phyloP scores from a whole-genome alignment of 2,888 invertebrate species.

The Tipula vernalis region DNA sequence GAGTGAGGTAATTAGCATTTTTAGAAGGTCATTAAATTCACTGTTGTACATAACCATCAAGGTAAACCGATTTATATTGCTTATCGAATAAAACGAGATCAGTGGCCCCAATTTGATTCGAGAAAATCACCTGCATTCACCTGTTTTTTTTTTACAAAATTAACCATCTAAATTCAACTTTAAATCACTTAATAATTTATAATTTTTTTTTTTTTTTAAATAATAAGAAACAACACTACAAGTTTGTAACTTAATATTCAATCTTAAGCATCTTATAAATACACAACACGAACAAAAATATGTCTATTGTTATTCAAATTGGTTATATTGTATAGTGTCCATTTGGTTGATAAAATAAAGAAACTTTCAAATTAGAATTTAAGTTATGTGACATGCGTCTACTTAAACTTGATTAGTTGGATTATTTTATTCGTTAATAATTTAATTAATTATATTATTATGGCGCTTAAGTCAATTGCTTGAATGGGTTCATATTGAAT shows the following conservation, averaged over 20 bases:
- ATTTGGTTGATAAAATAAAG: background rate
- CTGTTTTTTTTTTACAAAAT: background rate
- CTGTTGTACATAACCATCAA: too few species aligned
- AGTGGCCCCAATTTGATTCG: background rate
- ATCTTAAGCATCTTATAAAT: background rate
- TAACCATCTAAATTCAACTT: too few species aligned
- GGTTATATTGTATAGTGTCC: background rate
- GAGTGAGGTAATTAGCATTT: background rate
- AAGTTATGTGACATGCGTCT: background rate
- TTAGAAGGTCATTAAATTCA: background rate
- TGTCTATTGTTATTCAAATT: background rate
- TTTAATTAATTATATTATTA: background rate
- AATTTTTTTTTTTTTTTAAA: background rate
- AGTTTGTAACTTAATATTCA: background rate
- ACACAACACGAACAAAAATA: background rate
- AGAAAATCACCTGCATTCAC: background rate
- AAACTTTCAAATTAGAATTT: background rate
- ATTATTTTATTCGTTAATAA: background rate
- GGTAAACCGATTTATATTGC: too few species aligned
- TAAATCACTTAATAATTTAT: background rate
- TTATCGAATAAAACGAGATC: background rate
- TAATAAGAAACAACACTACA: background rate
- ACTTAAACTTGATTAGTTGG: background rate
- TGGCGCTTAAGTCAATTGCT: background rate
- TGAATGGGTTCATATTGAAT: background rate